These are phyloP conservation scores for Camponotus floridanus DNA, from an alignment of 1,140 invertebrate genomes.

Conservation along the genomic window DNA sequence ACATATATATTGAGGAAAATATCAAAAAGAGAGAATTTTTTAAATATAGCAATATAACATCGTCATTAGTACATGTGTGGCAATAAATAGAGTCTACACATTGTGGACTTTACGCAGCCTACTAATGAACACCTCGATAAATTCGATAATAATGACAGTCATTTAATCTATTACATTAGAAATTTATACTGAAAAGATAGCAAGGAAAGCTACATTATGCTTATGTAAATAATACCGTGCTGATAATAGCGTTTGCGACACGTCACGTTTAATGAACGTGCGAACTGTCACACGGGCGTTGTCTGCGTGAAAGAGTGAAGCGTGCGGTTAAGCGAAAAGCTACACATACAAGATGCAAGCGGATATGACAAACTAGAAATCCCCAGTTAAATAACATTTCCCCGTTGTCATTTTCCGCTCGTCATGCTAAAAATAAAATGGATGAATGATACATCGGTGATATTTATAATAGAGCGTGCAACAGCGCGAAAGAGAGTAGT, in stretches of 20 bases:
- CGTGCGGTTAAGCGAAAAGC: background rate
- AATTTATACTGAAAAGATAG: background rate
- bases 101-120: background rate
- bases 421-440: background rate
- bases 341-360: background rate
- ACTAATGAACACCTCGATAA: background rate
- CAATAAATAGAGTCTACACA: constrained; percentile 22
- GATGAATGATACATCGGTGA: background rate
- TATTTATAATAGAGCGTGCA: background rate
- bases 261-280: background rate
- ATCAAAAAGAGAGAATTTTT: background rate
- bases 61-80: background rate
- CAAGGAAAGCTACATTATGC: background rate
- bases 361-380: constrained; percentile 29
- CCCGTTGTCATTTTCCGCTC: background rate
- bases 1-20: background rate
- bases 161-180: background rate
- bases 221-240: constrained; percentile 32
- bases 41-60: background rate
- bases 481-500: background rate
- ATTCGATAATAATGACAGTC: background rate
- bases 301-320: constrained; percentile 23
- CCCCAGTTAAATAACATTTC: background rate
- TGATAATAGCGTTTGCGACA: background rate
- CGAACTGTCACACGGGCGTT: constrained; percentile 62